phyloP scores from a whole-genome alignment of 2,113 vertebrate species.

The Silurus asotus region DNA sequence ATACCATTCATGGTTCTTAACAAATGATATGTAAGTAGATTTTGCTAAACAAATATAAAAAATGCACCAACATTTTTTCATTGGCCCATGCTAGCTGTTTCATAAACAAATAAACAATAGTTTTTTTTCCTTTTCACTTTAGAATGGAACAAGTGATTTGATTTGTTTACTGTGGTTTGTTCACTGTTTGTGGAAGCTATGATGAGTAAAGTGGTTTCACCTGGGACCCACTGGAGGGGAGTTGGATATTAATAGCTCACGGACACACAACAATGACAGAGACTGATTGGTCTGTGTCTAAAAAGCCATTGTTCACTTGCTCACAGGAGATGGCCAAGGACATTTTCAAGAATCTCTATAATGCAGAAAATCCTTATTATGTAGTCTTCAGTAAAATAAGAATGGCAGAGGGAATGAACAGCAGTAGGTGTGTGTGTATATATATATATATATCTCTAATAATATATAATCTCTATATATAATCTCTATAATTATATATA shows the following conservation, averaged over 20 bases:
- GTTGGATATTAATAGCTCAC: constrained; percentile 40
- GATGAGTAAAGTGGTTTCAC: constrained; percentile 11
- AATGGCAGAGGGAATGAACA: not conserved
- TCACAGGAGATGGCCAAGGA: constrained; percentile 11
- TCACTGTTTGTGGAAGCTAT: constrained; percentile 14
- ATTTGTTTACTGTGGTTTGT: not conserved
- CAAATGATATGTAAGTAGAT: not conserved
- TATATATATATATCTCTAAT: too few species aligned
- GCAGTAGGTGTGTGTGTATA: not conserved
- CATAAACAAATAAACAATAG: not conserved
- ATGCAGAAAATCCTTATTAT: not conserved
- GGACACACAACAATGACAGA: constrained; percentile 25
- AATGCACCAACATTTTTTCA: not conserved
- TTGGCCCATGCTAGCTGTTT: not conserved
- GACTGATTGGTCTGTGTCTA: constrained; percentile 8
- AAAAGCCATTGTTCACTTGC: constrained; percentile 10
- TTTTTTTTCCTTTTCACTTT: not conserved
- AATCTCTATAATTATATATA: too few species aligned
- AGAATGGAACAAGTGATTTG: not conserved
- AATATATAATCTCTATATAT: too few species aligned
- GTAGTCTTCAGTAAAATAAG: not conserved
- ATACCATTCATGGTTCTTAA: not conserved
- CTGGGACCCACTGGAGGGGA: constrained; percentile 16
- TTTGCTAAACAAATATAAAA: not conserved
- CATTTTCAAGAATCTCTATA: not conserved